A percentile compares a stretch with the other conserved stretches of the same genome.
Evolutionary conservation across 1,140 invertebrate genomes (phyloP).

Genomic region (Zaprionus kolodkinae): DNA sequence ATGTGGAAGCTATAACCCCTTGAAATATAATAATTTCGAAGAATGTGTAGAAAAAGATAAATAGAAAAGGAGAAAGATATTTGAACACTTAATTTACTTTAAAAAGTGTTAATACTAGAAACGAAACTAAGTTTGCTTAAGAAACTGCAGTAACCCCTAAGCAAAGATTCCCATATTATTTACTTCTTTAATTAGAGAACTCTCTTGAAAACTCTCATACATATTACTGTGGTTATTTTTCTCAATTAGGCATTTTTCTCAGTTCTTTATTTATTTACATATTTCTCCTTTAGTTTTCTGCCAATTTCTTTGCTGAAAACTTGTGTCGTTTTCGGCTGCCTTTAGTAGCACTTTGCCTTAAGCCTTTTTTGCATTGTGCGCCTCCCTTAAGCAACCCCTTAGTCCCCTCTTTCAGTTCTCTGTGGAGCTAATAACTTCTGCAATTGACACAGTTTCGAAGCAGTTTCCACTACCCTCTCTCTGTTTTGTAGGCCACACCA

Average conservation of each 20-base stretch:
- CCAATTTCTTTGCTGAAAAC: not conserved
- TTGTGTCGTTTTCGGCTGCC: conserved; percentile 5
- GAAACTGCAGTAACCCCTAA: no score
- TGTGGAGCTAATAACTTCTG: conserved; percentile 57
- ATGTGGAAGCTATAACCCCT: not conserved
- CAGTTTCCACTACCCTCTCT: conserved; percentile 1
- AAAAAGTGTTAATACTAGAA: no score
- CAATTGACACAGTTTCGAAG: conserved; percentile 67
- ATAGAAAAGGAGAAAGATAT: no score
- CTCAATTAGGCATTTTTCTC: not conserved
- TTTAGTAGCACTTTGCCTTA: not conserved
- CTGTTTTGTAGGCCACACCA: conserved; percentile 46
- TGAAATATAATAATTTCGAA: no score
- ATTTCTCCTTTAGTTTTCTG: not conserved
- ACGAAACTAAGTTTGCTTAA: no score
- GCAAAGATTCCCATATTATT: not conserved
- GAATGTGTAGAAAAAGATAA: no score
- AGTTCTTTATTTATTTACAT: not conserved
- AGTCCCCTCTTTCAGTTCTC: not conserved
- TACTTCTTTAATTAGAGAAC: not conserved
- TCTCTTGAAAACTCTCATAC: not conserved
- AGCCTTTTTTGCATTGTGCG: not conserved
- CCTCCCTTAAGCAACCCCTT: not conserved
- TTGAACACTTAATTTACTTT: no score
- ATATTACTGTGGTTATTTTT: not conserved